phyloP scores from a whole-genome alignment of 2,113 vertebrate species.

The Phaetusa simplex region DNA sequence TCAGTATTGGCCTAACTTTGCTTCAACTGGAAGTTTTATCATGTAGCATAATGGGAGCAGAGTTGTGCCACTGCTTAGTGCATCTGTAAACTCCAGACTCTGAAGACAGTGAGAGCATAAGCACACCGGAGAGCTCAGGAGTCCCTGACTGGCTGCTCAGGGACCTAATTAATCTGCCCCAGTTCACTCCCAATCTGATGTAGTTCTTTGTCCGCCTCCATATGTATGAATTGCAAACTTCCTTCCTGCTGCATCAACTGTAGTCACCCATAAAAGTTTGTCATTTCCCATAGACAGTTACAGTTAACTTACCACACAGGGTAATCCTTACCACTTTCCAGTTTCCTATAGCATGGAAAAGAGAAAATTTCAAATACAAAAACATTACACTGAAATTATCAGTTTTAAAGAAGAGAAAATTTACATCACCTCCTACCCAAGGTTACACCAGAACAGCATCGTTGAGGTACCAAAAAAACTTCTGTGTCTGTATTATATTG shows the following conservation, averaged over 20 bases:
- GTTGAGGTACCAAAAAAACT: background rate
- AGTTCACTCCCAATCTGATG: background rate
- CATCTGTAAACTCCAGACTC: background rate
- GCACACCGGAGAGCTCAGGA: background rate
- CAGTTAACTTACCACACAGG: background rate
- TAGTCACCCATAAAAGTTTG: background rate
- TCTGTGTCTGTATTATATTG: background rate
- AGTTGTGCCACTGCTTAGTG: background rate
- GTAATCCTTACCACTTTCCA: background rate
- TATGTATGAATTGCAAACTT: background rate
- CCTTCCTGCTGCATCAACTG: background rate
- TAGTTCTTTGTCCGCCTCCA: background rate
- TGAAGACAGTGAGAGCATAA: background rate
- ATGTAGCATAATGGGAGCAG: background rate
- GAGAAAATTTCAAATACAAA: background rate
- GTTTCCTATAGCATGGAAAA: background rate
- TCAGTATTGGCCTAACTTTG: background rate
- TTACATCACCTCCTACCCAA: background rate
- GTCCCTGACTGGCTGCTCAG: background rate
- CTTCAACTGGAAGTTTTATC: background rate
- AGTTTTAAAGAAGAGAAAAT: background rate
- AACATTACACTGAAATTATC: background rate
- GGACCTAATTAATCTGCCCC: conserved; percentile 34
- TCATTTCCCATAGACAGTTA: background rate
- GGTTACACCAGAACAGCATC: background rate